Base-by-base conservation (phyloP, 1,140 invertebrate species). In the Conus ventricosus region DNA sequence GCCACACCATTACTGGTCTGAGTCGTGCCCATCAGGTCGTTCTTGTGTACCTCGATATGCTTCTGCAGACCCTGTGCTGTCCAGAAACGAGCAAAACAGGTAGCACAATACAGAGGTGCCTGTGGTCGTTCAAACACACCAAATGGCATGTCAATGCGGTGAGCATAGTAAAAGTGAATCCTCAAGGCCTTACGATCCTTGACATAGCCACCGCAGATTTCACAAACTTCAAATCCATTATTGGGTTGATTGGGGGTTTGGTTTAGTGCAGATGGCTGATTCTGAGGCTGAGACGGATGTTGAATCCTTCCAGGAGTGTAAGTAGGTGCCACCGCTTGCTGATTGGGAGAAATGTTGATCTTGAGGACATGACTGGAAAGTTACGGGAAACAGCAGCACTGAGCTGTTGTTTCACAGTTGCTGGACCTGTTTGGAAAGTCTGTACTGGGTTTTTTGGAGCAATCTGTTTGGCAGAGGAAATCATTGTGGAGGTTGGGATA, bases 131-230 rank as follows among this genome's bases (percentile, higher is more conserved):
- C 93, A 88, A 94, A 94, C 57, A 94, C 87, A 78, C 89, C 89
- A 87, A 91, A 91, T 15, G 93, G 92, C 89, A 94, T 91, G 76
- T 94, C 93, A 85, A 94, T 93, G 86, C 93, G 91, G 89, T 95
- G 94, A 85, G 94, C 93, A 89, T 94, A 94, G 80, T 92, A 94
- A 84, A 95, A 95, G 84, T 95, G 94, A 84, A 94, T 94, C 25
- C 94, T 88, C 67, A 95, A 83, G 25, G 94, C 93, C 84, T 94
- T 93, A 57, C 92, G 87, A 76, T 95, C 94, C 85, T 94, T 94
- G 1, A 95, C 93, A 91, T 94, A 94, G 51, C 94, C 94, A 39
- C 94, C 93, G 92, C 94, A 95, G 13, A 95, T 93, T 83, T 95
- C 94, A 89, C 94, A 95, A 13, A 94, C 93, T 89, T 94, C 94